Conservation (phyloP, 35 echinoderm and acorn worm species). For the Acanthaster planci region DNA sequence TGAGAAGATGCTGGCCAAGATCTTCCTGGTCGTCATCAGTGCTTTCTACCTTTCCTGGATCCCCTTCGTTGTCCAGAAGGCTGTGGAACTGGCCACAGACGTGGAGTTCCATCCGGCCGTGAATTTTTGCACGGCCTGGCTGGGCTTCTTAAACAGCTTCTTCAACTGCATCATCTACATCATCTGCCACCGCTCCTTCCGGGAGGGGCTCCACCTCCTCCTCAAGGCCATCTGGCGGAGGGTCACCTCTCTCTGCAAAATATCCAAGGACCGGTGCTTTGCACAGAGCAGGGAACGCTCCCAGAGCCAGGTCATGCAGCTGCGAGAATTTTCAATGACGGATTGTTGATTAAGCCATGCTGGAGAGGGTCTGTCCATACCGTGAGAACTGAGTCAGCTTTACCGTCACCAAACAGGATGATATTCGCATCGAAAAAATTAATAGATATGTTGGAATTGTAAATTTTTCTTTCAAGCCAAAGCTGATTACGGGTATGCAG, state of each 20-base stretch:
- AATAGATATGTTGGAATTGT: no score
- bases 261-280: constrained; percentile 36
- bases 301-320: constrained; percentile 5
- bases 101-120: constrained; percentile 49
- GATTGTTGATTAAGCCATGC: background rate
- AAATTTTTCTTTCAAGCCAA: no score
- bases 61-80: constrained; percentile 74
- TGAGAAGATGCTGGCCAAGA: constrained; percentile 81
- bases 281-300: background rate
- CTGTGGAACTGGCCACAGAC: constrained; percentile 49
- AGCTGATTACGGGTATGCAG: no score
- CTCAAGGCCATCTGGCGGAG: background rate
- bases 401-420: no score
- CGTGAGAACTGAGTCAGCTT: no score
- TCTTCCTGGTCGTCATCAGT: constrained; percentile 85
- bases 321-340: background rate
- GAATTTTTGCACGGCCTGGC: constrained; percentile 74
- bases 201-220: constrained; percentile 44
- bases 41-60: constrained; percentile 92
- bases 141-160: constrained; percentile 91
- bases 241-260: constrained; percentile 38
- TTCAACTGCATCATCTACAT: constrained; percentile 94
- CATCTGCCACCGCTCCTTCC: constrained; percentile 80
- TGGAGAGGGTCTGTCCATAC: no score
- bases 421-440: no score